Conservation (phyloP, 2,113 vertebrate species). For the Pteropus alecto region DNA sequence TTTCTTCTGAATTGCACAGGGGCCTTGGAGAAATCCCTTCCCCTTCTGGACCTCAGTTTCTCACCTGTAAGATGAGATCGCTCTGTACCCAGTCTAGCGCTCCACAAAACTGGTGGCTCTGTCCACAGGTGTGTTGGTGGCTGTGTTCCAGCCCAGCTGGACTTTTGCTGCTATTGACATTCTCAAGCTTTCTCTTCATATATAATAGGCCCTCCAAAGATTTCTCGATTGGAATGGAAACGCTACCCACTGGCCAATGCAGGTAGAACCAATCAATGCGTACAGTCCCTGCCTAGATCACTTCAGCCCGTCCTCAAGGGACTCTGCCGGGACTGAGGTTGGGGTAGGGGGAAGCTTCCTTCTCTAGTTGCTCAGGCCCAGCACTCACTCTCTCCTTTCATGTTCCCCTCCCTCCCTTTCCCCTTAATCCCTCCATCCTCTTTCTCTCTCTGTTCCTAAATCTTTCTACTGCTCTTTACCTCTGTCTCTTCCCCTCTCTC, state of each 20-base stretch:
- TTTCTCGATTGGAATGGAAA: neutral
- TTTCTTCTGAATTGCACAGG: neutral
- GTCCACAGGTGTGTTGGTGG: neutral
- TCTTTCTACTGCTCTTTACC: neutral
- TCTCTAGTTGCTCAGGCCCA: neutral
- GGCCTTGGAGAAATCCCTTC: neutral
- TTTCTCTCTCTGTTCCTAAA: too few relatives aligned
- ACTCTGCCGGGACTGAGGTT: neutral
- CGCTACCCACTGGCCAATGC: neutral
- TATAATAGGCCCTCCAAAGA: neutral
- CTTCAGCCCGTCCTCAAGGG: neutral
- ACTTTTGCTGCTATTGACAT: neutral
- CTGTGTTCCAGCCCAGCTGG: neutral
- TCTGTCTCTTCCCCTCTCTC: neutral
- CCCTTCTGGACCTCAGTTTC: neutral
- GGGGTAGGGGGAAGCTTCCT: neutral
- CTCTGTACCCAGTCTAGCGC: neutral
- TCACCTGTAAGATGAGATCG: neutral
- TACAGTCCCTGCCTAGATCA: neutral
- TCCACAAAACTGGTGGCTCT: neutral
- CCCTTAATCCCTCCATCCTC: too few relatives aligned
- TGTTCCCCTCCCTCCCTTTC: neutral
- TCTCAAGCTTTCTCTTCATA: neutral
- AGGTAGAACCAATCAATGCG: neutral
- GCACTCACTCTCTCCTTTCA: accelerated